These are phyloP conservation scores for Chionomys nivalis DNA, from an alignment of 2,113 vertebrate species.

Conservation along the genomic window DNA sequence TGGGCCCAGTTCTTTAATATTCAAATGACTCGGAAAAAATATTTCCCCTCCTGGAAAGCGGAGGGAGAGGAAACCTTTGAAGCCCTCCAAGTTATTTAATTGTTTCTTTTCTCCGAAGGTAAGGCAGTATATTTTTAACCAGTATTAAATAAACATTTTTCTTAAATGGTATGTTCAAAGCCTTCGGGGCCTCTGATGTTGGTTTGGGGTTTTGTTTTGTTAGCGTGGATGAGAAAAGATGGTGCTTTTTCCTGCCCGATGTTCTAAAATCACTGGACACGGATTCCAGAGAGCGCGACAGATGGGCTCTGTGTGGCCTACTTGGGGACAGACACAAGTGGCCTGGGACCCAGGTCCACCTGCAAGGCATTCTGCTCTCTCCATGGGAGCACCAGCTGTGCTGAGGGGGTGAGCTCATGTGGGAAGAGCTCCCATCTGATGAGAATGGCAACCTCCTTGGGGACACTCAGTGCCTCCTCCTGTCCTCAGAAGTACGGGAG, in stretches of 20 bases:
- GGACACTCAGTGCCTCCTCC: not conserved
- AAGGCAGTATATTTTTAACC: conserved; percentile 74
- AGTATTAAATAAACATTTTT: conserved; percentile 73
- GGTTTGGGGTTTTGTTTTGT: conserved; percentile 32
- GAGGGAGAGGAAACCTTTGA: conserved; percentile 77
- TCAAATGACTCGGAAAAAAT: conserved; percentile 67
- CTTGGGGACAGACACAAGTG: not conserved
- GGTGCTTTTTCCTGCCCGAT: not conserved
- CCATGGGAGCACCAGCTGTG: not conserved
- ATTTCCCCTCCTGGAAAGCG: conserved; percentile 76
- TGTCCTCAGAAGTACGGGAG: not conserved
- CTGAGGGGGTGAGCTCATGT: fast-evolving
- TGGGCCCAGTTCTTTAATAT: conserved; percentile 60
- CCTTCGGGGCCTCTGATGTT: conserved; percentile 55
- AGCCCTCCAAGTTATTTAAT: conserved; percentile 64
- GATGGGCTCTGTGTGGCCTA: not conserved
- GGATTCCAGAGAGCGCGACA: not conserved
- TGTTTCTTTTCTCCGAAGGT: conserved; percentile 66
- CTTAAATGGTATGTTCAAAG: conserved; percentile 72
- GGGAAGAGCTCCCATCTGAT: not conserved
- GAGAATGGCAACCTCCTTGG: not conserved
- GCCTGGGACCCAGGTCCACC: not conserved
- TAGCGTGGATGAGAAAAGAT: not conserved
- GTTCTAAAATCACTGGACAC: not conserved
- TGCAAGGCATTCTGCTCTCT: not conserved